Evolutionary conservation across 2,888 invertebrate species (phyloP), one percentile per base, ranked within the genome.

Genomic region (Ophion obscuratus): DNA sequence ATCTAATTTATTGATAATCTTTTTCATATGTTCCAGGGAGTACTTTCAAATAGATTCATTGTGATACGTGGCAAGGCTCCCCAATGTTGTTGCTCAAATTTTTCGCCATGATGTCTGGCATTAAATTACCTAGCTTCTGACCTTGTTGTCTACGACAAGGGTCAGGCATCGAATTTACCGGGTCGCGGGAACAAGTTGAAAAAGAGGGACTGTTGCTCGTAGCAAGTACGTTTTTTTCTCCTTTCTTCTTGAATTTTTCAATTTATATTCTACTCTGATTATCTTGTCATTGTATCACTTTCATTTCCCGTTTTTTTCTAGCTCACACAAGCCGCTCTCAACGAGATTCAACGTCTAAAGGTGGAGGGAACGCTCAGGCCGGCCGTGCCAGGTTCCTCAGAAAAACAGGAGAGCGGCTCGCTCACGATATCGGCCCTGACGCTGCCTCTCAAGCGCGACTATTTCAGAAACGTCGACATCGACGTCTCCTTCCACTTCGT

Each of bases 121-220:
- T 40, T 5, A 40, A 40, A 3, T 40, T 7, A 40, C 40, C 40
- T 40, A 40, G 9, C 7, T 40, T 0, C 40, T 7, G 40, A 40
- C 40, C 40, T 40, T 40, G 36, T 36, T 36, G 40, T 40, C 9
- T 40, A 7, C 40, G 5, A 40, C 40, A 40, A 40, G 40, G 40
- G 40, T 40, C 40, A 40, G 40, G 40, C 97, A 97, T 53, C 96
- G 98, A 98, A 92, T 99, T 98, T 94, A 97, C 97, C 77, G 98
- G 98, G 5, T 98, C 98, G 0, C 96, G 97, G 0, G 98, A 99
- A 92, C 98, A 99, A 91, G 98, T 99, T 0, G 99, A 99, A 93
- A 99, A 98, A 59, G 99, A 99, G 94, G 95, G 98, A 87, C 95
- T 99, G 84, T 95, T 99, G 40, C 95, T 99, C 36, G 95, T 99